These are phyloP conservation scores for Conops quadrifasciatus DNA, from an alignment of 2,888 invertebrate genomes.

Conservation along the genomic window DNA sequence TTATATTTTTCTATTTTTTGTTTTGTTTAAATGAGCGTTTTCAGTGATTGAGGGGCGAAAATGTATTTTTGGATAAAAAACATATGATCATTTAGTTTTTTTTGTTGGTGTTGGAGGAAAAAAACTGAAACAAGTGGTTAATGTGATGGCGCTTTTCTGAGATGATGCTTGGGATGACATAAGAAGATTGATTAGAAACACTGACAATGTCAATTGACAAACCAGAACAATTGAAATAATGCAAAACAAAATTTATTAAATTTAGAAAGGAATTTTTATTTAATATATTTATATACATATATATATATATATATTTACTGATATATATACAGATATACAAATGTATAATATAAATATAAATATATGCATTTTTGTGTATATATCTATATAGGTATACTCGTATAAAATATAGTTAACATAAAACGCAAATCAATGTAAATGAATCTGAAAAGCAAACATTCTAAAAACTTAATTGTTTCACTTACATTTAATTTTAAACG, in stretches of 20 bases:
- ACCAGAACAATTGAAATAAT: too few species aligned
- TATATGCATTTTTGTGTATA: not conserved
- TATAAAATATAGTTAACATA: too few species aligned
- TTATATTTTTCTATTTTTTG: too few species aligned
- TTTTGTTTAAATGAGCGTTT: slow-evolving; percentile 51
- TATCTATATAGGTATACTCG: too few species aligned
- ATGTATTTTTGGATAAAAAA: slow-evolving; percentile 4
- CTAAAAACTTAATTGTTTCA: too few species aligned
- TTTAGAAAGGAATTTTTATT: too few species aligned
- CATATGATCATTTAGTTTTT: slow-evolving; percentile 11
- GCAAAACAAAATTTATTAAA: too few species aligned
- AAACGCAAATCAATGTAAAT: too few species aligned
- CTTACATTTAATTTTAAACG: too few species aligned
- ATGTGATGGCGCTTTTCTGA: slow-evolving; percentile 26
- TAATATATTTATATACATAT: slow-evolving; percentile 8
- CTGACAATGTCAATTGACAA: too few species aligned
- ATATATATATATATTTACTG: slow-evolving; percentile 23
- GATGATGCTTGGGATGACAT: slow-evolving; percentile 33
- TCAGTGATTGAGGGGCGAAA: slow-evolving; percentile 50
- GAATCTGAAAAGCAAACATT: too few species aligned
- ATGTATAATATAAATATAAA: slow-evolving; percentile 19
- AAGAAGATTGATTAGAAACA: too few species aligned
- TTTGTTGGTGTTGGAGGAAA: slow-evolving; percentile 17
- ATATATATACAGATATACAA: slow-evolving; percentile 11
- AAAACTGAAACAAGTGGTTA: slow-evolving; percentile 1